phyloP scores from a whole-genome alignment of 2,888 invertebrate species.

The Pollenia angustigena region DNA sequence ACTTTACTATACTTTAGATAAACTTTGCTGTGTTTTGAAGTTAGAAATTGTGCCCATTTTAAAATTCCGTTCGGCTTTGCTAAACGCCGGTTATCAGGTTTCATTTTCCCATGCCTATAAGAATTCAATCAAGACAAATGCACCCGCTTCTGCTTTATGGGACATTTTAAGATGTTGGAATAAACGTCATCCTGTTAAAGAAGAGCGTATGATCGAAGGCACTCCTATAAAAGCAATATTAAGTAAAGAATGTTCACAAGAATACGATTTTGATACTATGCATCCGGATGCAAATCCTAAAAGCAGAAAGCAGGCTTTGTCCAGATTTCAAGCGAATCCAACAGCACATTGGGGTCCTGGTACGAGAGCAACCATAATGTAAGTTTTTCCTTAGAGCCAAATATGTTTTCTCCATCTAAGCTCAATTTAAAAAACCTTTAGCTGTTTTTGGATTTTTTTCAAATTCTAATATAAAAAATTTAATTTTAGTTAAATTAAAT shows the following conservation, averaged over 20 bases:
- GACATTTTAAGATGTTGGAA: slow-evolving; percentile 95
- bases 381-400: slow-evolving; percentile 77
- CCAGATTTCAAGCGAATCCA: slow-evolving; percentile 95
- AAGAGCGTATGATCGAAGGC: slow-evolving; percentile 85
- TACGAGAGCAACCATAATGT: slow-evolving; percentile 91
- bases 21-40: slow-evolving; percentile 90
- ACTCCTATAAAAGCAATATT: slow-evolving; percentile 85
- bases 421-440: neutral
- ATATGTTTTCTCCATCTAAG: too few species aligned
- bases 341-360: slow-evolving; percentile 96
- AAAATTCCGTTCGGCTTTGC: slow-evolving; percentile 91
- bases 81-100: slow-evolving; percentile 95
- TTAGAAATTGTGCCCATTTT: slow-evolving; percentile 89
- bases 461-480: too few species aligned
- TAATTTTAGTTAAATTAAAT: too few species aligned
- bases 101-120: slow-evolving; percentile 96
- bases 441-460: neutral
- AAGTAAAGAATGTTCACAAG: slow-evolving; percentile 84
- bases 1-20: slow-evolving; percentile 93
- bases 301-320: slow-evolving; percentile 89
- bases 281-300: slow-evolving; percentile 90
- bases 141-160: slow-evolving; percentile 94
- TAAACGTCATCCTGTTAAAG: slow-evolving; percentile 87
- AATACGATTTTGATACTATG: slow-evolving; percentile 84
- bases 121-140: slow-evolving; percentile 96